These are phyloP conservation scores for Paraplagusia blochii DNA, from an alignment of 2,113 vertebrate genomes.

Conservation along the genomic window DNA sequence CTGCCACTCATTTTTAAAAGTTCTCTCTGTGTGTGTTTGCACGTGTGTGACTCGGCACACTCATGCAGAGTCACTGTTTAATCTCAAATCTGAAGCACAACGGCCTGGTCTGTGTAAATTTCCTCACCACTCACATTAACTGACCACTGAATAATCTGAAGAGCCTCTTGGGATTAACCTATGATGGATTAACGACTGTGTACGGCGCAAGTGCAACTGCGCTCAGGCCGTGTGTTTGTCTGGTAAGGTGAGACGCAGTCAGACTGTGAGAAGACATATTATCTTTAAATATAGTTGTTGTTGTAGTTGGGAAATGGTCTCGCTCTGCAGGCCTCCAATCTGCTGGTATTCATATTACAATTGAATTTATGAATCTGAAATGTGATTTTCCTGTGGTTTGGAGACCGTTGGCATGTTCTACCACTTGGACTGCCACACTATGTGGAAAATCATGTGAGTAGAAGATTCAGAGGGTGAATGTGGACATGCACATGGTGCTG, in stretches of 20 bases:
- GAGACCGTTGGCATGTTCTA: constrained; percentile 64
- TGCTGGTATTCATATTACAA: constrained; percentile 66
- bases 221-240: constrained; percentile 58
- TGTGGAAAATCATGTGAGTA: constrained; percentile 53
- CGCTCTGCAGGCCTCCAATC: constrained; percentile 41
- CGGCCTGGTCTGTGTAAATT: constrained; percentile 37
- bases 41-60: constrained; percentile 13
- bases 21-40: background rate
- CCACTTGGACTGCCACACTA: constrained; percentile 51
- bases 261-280: constrained; percentile 57
- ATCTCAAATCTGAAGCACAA: constrained; percentile 36
- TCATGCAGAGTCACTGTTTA: constrained; percentile 44
- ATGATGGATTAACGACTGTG: constrained; percentile 58
- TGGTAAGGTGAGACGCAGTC: constrained; percentile 55
- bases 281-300: constrained; percentile 58
- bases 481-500: constrained; percentile 18
- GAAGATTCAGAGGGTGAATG: constrained; percentile 19
- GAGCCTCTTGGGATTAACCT: constrained; percentile 48
- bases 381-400: constrained; percentile 70
- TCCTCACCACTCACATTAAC: constrained; percentile 53
- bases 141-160: constrained; percentile 53
- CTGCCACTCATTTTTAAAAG: constrained; percentile 18
- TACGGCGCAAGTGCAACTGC: constrained; percentile 59
- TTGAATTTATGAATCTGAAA: constrained; percentile 70
- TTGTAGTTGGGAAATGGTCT: constrained; percentile 43